Evolutionary conservation across 1,140 invertebrate species (phyloP), one percentile per base, ranked within the genome.

Genomic region (Caenorhabditis remanei): DNA sequence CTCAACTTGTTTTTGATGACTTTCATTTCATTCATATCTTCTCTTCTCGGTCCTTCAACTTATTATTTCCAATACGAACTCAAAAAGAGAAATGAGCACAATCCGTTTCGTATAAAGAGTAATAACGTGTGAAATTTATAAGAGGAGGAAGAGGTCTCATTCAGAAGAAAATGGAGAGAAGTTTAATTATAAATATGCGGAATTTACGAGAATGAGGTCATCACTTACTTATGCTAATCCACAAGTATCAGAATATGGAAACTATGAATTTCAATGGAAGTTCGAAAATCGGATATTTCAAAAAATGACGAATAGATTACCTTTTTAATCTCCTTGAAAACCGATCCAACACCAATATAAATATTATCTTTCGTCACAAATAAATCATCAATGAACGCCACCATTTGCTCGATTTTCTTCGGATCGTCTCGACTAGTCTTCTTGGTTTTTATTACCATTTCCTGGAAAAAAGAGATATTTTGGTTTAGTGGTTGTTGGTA

Each of bases 301-400:
- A 79, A 48, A 8, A 79, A 48, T 2, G 46, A n/a, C n/a, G n/a
- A 50, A 21, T 5, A 1, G 13, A 13, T 48, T 21, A 87, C 85
- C 56, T 87, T 87, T 40, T 87, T 87, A 43, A 71, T 83, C 7
- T 87, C 86, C 56, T 87, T 87, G 50, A 87, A 87, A 50, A 84
- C 86, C 4, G 86, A 83, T 48, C 65, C 75, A 21, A 87, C 86
- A 19, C 86, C 86, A 53, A 87, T 87, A 48, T 87, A 87, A 55
- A 87, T 75, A 46, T 87, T 87, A 55, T 87, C 86, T 48, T 84
- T 87, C 7, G 86, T 83, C 32, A 87, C 71, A 84, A 87, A 87
- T n/a, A 87, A 50, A 83, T 87, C 86, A 83, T 87, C 86, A 7
- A 87, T 87, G 41, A 61, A 83, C 50, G 86, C 86, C 2, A 87